Conservation (phyloP, 2,888 invertebrate species). For the Ptycholaimellus sp. region DNA sequence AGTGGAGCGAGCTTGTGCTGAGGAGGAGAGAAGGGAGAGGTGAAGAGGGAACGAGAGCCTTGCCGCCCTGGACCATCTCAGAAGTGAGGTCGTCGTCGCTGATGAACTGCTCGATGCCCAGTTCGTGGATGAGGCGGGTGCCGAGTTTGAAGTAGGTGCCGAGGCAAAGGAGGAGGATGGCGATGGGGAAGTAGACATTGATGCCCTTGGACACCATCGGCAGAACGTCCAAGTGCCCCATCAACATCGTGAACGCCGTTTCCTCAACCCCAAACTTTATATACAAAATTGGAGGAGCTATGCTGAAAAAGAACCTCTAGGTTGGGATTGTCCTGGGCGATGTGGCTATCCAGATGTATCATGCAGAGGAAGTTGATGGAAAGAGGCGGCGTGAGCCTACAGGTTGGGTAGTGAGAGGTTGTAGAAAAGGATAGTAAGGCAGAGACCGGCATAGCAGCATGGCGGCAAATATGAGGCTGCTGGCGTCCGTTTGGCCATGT, state of each 20-base stretch:
- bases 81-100: constrained; percentile 56
- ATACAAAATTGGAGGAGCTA: no score
- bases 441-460: no score
- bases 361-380: constrained; percentile 90
- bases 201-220: constrained; percentile 87
- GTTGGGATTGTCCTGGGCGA: constrained; percentile 12
- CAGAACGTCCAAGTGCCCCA: constrained; percentile 98
- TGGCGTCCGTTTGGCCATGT: constrained; percentile 92
- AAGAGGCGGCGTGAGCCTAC: constrained; percentile 85
- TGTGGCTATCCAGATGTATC: constrained; percentile 74
- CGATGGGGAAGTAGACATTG: constrained; percentile 95
- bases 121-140: constrained; percentile 56
- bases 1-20: no score
- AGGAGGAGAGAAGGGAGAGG: no score
- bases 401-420: no score
- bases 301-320: no score
- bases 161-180: constrained; percentile 67
- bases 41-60: constrained; percentile 71
- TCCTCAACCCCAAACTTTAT: constrained; percentile 27
- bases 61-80: constrained; percentile 75
- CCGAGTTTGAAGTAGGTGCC: constrained; percentile 83
- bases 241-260: constrained; percentile 71
- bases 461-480: constrained; percentile 90
- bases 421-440: no score
- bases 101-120: constrained; percentile 90